Percentiles rank a stretch among this genome's conserved stretches.
These are phyloP conservation scores for Cossypha niveicapilla DNA, from an alignment of 2,797 vertebrate genomes.

Conservation along the genomic window DNA sequence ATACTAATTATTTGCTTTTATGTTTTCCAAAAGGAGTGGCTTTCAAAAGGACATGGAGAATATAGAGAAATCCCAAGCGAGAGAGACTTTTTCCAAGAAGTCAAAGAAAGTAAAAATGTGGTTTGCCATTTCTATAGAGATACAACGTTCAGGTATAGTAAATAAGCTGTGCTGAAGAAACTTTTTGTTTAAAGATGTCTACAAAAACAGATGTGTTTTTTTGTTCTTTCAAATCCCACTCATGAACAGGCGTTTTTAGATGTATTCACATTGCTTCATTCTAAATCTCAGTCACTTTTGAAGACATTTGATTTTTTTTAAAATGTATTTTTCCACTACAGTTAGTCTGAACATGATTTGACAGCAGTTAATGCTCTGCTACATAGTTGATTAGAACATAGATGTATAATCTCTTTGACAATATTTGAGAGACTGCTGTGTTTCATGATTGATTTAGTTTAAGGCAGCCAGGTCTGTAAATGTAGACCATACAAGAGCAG, in stretches of 20 bases:
- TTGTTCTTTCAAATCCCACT: background rate
- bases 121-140: constrained; percentile 97
- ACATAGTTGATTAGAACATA: background rate
- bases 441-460: background rate
- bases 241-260: background rate
- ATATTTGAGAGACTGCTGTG: background rate
- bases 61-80: constrained; percentile 93
- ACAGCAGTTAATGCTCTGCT: background rate
- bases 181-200: background rate
- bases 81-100: constrained; percentile 94
- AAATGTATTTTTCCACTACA: background rate
- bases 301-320: background rate
- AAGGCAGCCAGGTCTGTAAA: background rate
- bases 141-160: constrained; percentile 88
- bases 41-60: constrained; percentile 96
- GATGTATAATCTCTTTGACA: background rate
- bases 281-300: background rate
- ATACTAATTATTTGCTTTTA: constrained; percentile 15
- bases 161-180: background rate
- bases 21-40: constrained; percentile 85
- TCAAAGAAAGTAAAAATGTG: constrained; percentile 95
- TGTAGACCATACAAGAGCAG: background rate
- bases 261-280: background rate
- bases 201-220: background rate
- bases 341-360: background rate